A percentile compares a stretch with the other conserved stretches of the same genome.
These are phyloP conservation scores for Pithys albifrons DNA, from an alignment of 2,113 vertebrate species.

Conservation along the genomic window DNA sequence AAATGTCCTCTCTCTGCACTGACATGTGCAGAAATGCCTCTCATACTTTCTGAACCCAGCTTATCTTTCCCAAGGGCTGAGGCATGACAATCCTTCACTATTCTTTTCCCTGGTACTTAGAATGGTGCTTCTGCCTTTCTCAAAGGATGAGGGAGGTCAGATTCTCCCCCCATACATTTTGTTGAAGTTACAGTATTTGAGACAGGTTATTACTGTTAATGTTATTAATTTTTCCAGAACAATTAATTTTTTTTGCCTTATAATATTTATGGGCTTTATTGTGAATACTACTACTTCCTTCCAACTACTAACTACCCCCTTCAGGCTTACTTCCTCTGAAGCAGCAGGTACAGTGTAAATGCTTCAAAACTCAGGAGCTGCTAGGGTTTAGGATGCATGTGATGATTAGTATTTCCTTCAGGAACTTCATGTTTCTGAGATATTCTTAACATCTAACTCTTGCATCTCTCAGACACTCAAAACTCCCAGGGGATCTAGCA, in stretches of 20 bases:
- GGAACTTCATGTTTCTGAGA: slow-evolving; percentile 16
- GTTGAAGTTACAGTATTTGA: neutral
- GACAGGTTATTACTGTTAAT: neutral
- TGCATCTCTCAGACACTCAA: neutral
- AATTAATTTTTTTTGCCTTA: neutral
- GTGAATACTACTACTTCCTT: neutral
- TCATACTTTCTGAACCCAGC: slow-evolving; percentile 23
- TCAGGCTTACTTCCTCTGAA: neutral
- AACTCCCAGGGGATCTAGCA: neutral
- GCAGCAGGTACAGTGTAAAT: neutral
- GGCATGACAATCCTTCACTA: neutral
- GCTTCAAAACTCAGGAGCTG: neutral
- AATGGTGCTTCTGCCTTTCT: neutral
- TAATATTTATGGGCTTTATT: neutral
- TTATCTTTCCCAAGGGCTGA: slow-evolving; percentile 12
- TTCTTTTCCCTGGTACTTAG: neutral
- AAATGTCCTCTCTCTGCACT: neutral
- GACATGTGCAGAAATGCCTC: slow-evolving; percentile 8
- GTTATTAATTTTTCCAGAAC: neutral
- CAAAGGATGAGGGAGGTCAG: neutral
- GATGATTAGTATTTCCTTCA: slow-evolving; percentile 12
- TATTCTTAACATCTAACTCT: neutral
- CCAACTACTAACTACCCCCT: neutral
- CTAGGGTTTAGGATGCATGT: neutral
- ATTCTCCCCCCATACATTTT: neutral